Evolutionary conservation across 2,797 vertebrate genomes (phyloP).

Genomic region (Crocodylus rhombifer): DNA sequence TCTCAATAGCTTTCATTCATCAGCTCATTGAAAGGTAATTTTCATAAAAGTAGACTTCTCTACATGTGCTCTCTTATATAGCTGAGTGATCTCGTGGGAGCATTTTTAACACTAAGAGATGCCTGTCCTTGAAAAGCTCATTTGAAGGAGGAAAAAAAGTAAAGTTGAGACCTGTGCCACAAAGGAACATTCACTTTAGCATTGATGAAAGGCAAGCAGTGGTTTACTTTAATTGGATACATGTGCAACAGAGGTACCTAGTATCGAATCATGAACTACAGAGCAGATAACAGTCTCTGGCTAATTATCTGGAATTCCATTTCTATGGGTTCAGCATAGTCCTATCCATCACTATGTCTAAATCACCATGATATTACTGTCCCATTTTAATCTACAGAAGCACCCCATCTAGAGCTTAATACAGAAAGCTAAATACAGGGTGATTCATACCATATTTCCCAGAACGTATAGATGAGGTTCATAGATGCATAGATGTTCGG

Average conservation of each 20-base stretch:
- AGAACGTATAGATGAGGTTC: background rate
- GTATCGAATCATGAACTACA: background rate
- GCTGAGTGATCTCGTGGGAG: background rate
- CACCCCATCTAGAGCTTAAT: background rate
- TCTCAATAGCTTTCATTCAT: background rate
- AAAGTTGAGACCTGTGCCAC: background rate
- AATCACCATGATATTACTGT: background rate
- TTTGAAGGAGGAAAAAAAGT: background rate
- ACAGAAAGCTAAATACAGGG: background rate
- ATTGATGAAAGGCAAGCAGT: background rate
- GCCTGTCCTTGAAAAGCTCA: background rate
- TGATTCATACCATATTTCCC: background rate
- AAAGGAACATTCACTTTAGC: background rate
- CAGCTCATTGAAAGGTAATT: background rate
- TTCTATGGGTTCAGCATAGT: background rate
- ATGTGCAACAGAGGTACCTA: fast-evolving
- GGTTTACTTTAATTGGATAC: background rate
- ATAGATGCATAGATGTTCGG: no score
- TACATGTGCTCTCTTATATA: background rate
- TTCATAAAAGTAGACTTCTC: background rate
- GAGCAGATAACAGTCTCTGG: background rate
- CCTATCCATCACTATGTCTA: background rate
- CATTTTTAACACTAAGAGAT: background rate
- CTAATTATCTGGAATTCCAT: conserved; percentile 11
- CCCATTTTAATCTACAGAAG: background rate